Evolutionary conservation across 2,797 vertebrate genomes (phyloP), one percentile per base, ranked within the genome.

Genomic region (Gobionotothen gibberifrons): DNA sequence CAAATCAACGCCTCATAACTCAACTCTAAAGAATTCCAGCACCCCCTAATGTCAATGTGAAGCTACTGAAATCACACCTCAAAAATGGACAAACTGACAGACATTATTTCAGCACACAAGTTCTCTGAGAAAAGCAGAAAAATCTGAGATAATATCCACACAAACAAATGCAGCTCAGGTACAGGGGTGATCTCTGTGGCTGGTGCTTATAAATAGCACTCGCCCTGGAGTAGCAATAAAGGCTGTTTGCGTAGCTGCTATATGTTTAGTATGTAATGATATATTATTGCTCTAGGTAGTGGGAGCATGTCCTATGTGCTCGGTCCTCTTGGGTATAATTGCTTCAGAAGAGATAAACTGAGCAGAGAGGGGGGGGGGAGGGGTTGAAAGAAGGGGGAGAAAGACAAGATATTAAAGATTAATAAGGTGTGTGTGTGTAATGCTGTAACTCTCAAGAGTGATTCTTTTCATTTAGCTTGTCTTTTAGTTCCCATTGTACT

Each of bases 1-100:
- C n/a, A 73, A 54, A 74, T 72, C 73, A 72, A 11, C 55, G 6
- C 44, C 58, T 76, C 73, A 72, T 80, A 67, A 70, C 9, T 91
- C 83, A 81, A 81, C 85, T 89, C 74, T 90, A 70, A 92, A 95
- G 94, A 88, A 92, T 93, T 93, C 85, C 93, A 95, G 95, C 95
- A 89, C 94, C 95, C 92, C 94, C 95, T 95, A 95, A 93, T 91
- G 95, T 87, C 92, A 63, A 65, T 54, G 48, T 5, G 16, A 36
- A 39, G 92, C 83, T 86, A 94, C 62, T 94, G 93, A 84, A 78
- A 49, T 40, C 0, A 61, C 78, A 53, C 3, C 1, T 16, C 3
- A 62, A 17, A 58, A 36, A 72, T 40, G 72, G 67, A 71, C 67
- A 77, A 81, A 71, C 40, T 64, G 72, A 79, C 78, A 85, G 69